Percentiles rank a stretch among this genome's conserved stretches.
Evolutionary conservation across 1,140 invertebrate genomes (phyloP).

Genomic region (Bombus confusus): DNA sequence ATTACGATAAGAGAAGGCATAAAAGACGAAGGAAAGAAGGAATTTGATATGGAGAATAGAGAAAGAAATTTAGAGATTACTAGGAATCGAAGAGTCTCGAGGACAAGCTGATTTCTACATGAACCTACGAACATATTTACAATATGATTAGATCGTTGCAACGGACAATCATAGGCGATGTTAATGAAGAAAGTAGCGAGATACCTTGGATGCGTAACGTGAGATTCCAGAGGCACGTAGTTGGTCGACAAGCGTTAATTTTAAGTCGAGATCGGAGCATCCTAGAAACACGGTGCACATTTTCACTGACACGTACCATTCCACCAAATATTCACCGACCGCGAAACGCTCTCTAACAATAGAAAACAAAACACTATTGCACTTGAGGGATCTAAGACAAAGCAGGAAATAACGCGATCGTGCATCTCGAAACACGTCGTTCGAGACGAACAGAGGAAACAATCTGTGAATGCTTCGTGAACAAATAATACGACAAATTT

Average conservation of each 20-base stretch:
- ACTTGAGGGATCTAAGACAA: not conserved
- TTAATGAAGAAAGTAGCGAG: conserved; percentile 31
- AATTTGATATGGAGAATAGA: no score
- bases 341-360: not conserved
- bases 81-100: no score
- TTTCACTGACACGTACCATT: conserved; percentile 22
- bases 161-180: not conserved
- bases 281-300: not conserved
- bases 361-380: conserved; percentile 4
- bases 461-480: no score
- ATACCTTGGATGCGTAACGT: conserved; percentile 16
- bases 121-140: not conserved
- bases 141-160: not conserved
- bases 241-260: conserved; percentile 15
- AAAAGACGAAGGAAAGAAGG: not conserved
- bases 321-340: conserved; percentile 6
- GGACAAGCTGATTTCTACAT: not conserved
- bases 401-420: not conserved
- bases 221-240: conserved; percentile 10
- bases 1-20: no score
- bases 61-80: no score
- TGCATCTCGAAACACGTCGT: not conserved
- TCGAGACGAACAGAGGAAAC: no score
- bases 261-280: conserved; percentile 1
- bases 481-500: no score